Percentiles rank a stretch among this genome's conserved stretches.
Evolutionary conservation across 2,797 vertebrate genomes (phyloP).

Genomic region (Pygocentrus nattereri): DNA sequence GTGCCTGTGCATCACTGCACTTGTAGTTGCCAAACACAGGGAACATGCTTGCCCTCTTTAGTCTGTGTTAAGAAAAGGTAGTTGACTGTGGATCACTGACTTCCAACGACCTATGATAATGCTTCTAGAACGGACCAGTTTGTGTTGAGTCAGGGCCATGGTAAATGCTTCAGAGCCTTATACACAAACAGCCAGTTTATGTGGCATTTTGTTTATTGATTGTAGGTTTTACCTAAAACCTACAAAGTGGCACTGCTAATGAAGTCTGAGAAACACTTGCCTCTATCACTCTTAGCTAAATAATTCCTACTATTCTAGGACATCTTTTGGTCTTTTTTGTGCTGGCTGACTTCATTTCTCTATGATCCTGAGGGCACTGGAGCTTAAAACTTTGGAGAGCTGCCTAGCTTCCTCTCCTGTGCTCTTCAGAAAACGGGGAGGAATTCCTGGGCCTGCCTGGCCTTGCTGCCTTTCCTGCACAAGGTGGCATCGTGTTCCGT

Average conservation of each 20-base stretch:
- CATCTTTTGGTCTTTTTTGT: conserved; percentile 6
- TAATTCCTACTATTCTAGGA: background rate
- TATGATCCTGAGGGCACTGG: conserved; percentile 31
- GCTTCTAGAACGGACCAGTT: conserved; percentile 5
- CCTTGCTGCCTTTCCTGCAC: conserved; percentile 69
- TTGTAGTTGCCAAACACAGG: conserved; percentile 36
- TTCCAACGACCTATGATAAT: conserved; percentile 27
- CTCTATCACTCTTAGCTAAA: background rate
- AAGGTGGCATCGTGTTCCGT: conserved; percentile 72
- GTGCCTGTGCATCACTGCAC: conserved; percentile 37
- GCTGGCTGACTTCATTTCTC: conserved; percentile 1
- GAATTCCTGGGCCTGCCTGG: conserved; percentile 77
- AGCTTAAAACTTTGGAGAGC: conserved; percentile 37
- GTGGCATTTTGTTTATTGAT: conserved; percentile 9
- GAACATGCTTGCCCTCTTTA: conserved; percentile 36
- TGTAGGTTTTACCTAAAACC: background rate
- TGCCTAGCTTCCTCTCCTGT: conserved; percentile 23
- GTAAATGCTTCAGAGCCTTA: background rate
- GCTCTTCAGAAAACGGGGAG: conserved; percentile 54
- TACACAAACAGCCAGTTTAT: conserved; percentile 4
- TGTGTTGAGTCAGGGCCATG: background rate
- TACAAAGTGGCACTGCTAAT: background rate
- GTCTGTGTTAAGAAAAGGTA: conserved; percentile 30
- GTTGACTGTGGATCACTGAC: conserved; percentile 21
- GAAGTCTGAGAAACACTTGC: background rate